Base-by-base conservation (phyloP, 2,888 invertebrate genomes). In the Ophion obscuratus region DNA sequence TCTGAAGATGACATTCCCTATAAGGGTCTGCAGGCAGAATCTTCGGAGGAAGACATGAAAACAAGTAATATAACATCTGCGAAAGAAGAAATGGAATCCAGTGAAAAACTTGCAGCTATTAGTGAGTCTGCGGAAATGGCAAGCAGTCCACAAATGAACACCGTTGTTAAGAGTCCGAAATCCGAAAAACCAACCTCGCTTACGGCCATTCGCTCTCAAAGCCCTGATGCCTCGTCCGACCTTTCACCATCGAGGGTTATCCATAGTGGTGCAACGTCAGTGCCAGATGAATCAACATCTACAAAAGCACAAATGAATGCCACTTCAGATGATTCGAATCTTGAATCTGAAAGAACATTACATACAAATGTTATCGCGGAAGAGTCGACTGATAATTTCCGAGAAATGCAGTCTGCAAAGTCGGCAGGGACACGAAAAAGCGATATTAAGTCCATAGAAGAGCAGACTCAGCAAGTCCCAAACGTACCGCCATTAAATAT, bases 1-100 rank as follows among this genome's bases (percentile, higher is more conserved):
- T 68, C 73, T 1, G 61, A 80, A 7, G 64, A 44, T 61, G 78
- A 84, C n/a, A 67, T 86, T 47, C 71, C 86, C 36, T 83, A 85
- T 59, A 64, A 87, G 31, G 66, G 64, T 20, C 40, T 85, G n/a
- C 64, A 70, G 27, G 84, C 77, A 6, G 61, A 78, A 66, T 78
- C 83, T 10, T 84, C 78, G 40, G 86, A 84, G 3, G 82, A 87
- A 47, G 57, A 70, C 77, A 53, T 67, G 20, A 5, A 44, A 57
- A 62, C 14, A 5, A 64, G 80, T 40, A 67, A 67, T 57, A 40
- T 20, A 1, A n/a, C 57, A 14, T n/a, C 61, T 5, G 9, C 10
- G 9, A 36, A 73, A 73, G 44, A 53, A 17, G 24, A 40, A 20
- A 53, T 44, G 0, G 24, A 76, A 24, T 47, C 10, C 44, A 36